Percentiles rank a stretch among this genome's conserved stretches.
Evolutionary conservation across 2,888 invertebrate genomes (phyloP).

Genomic region (Odontocerum albicorne): DNA sequence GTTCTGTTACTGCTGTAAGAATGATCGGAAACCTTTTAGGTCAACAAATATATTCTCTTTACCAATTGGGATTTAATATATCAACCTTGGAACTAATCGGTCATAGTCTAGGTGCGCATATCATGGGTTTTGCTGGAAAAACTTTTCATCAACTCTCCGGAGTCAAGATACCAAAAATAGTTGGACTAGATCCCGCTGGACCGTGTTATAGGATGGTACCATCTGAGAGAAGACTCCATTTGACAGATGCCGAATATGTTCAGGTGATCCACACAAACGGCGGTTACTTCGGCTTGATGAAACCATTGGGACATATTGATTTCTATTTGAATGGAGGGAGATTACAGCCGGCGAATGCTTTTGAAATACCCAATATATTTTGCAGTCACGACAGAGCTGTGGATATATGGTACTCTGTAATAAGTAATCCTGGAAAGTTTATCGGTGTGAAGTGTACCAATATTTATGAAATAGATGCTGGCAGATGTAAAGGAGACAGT

Average conservation of each 20-base stretch:
- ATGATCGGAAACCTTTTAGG: slow-evolving; percentile 2
- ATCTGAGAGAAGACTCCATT: not conserved
- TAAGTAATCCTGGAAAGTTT: slow-evolving; percentile 14
- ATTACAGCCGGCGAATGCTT: too few relatives aligned
- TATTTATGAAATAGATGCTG: slow-evolving; percentile 3
- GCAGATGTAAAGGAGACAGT: not conserved
- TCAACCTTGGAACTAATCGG: slow-evolving; percentile 43
- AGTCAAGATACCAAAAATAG: slow-evolving; percentile 7
- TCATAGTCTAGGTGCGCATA: slow-evolving; percentile 52
- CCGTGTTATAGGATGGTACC: slow-evolving; percentile 7
- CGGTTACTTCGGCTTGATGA: slow-evolving; percentile 17
- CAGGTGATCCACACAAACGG: slow-evolving; percentile 30
- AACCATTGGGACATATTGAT: slow-evolving; percentile 27
- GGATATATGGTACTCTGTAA: slow-evolving; percentile 21
- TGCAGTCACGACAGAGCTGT: slow-evolving; percentile 29
- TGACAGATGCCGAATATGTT: slow-evolving; percentile 12
- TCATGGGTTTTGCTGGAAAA: slow-evolving; percentile 49
- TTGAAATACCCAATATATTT: too few relatives aligned
- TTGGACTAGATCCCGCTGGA: slow-evolving; percentile 20
- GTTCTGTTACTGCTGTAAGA: slow-evolving; percentile 6
- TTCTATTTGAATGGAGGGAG: slow-evolving; percentile 31
- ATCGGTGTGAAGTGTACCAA: slow-evolving; percentile 13
- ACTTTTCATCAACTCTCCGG: slow-evolving; percentile 43
- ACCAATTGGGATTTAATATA: not conserved
- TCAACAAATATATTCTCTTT: not conserved